A percentile compares a stretch with the other conserved stretches of the same genome.
Conservation (phyloP, 1,140 invertebrate genomes). For the Wasmannia auropunctata region DNA sequence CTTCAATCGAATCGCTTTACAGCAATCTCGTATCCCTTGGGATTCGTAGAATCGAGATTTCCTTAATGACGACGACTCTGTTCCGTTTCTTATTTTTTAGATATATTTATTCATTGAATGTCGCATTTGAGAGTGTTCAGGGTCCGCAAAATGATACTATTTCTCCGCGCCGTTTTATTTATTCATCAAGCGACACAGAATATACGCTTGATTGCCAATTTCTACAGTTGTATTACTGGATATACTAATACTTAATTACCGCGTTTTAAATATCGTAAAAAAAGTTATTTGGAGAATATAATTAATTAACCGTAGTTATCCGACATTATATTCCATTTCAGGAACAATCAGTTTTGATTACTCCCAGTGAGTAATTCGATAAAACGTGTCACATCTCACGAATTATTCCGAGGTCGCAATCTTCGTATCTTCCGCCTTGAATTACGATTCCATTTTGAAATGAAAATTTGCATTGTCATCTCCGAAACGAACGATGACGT, state of each 20-base stretch:
- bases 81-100: neutral
- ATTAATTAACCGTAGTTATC: neutral
- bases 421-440: neutral
- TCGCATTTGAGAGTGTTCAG: neutral
- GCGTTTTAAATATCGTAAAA: neutral
- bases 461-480: slow-evolving; percentile 3
- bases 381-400: neutral
- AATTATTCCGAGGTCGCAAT: neutral
- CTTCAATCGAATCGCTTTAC: neutral
- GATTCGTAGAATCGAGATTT: neutral
- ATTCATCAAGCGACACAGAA: neutral
- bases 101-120: neutral
- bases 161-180: neutral
- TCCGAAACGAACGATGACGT: neutral
- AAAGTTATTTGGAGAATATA: neutral
- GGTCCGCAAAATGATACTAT: neutral
- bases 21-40: neutral
- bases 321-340: neutral
- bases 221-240: neutral
- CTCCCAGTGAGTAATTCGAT: slow-evolving; percentile 16
- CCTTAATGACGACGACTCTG: neutral
- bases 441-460: neutral
- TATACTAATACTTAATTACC: neutral
- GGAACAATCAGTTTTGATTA: neutral
- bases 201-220: neutral